Base-by-base conservation (phyloP, 2,797 vertebrate species). In the Argyrosomus regius region DNA sequence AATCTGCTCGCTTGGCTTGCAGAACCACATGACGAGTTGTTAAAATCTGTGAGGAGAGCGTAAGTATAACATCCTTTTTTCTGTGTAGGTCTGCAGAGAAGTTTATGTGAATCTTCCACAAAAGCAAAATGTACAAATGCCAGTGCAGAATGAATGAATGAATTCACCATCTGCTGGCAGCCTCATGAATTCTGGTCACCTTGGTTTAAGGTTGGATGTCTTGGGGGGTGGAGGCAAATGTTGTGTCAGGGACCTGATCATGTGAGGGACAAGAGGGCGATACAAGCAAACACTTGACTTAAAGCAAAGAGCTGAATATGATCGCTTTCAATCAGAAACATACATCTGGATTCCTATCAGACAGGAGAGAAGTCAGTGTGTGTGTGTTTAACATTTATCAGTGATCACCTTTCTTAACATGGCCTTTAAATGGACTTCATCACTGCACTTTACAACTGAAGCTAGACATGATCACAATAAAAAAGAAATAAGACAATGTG, bases 321-420 rank as follows among this genome's bases (percentile, higher is more conserved):
- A 24, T n/a, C 13, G 26, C 52, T 48, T 45, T 24, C 31, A 62
- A 68, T 63, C 10, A 39, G 64, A 80, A 81, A 57, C 77, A 69
- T n/a, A 68, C 57, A 74, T 74, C 66, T 81, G 71, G 70, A 53
- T 28, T 68, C 53, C 41, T 12, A 67, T 57, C 54, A 41, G 26
- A 46, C 45, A 14, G 22, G 22, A 74, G 13, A 35, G 16, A 39
- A 57, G 43, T 65, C 24, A 46, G 35, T 31, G 31, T 6, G 31
- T 31, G 31, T 24, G 45, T 18, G 48, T 60, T 58, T n/a, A 59
- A 18, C 22, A 62, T 59, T 41, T 57, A 68, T 63, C 65, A 45
- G 45, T 59, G 17, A 54, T 72, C 17, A 60, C 54, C 16, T 73
- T 28, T 50, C 24, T 35, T 5, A 48, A 43, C 0, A 28, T 35